Evolutionary conservation across 2,113 vertebrate genomes (phyloP).

Genomic region (Eolophus roseicapilla): DNA sequence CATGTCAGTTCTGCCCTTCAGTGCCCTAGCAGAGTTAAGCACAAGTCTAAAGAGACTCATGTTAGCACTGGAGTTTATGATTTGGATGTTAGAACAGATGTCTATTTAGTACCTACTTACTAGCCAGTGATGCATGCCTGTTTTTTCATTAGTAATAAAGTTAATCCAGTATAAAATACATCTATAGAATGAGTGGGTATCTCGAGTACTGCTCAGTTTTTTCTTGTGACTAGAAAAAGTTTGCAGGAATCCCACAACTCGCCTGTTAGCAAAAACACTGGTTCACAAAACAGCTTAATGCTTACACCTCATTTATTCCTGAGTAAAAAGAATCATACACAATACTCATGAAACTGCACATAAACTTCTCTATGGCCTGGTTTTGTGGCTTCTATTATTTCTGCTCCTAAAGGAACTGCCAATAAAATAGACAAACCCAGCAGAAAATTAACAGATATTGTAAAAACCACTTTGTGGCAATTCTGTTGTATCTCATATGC

Average conservation of each 20-base stretch:
- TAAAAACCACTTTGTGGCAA: not conserved
- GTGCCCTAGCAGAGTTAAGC: not conserved
- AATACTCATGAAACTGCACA: not conserved
- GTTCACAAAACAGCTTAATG: not conserved
- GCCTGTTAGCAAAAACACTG: not conserved
- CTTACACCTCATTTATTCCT: not conserved
- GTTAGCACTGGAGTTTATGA: not conserved
- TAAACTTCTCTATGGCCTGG: not conserved
- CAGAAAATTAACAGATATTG: constrained; percentile 9
- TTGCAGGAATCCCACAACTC: not conserved
- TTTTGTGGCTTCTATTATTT: not conserved
- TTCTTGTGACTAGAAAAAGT: not conserved
- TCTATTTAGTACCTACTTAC: not conserved
- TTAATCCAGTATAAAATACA: not conserved
- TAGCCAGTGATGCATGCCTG: not conserved
- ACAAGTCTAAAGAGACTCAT: not conserved
- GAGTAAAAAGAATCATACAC: not conserved
- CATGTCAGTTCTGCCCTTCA: not conserved
- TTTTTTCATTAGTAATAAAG: not conserved
- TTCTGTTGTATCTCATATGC: not conserved
- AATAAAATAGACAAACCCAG: not conserved
- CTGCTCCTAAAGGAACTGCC: not conserved
- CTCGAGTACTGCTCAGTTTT: not conserved
- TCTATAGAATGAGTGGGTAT: not conserved
- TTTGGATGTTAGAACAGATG: not conserved